Evolutionary conservation across 1,140 invertebrate species (phyloP).

Genomic region (Telenomus remus): DNA sequence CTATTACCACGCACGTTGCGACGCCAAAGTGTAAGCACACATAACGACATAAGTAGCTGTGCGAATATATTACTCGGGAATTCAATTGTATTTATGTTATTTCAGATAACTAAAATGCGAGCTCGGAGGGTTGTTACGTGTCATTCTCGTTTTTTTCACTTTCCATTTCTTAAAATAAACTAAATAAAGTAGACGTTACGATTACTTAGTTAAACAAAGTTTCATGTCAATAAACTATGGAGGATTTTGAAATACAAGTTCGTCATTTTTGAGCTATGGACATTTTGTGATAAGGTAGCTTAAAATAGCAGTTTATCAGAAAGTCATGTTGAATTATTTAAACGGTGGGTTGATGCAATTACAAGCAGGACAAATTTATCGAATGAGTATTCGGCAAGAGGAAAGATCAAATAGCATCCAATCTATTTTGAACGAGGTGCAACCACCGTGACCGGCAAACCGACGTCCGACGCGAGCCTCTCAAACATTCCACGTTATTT

Average conservation of each 20-base stretch:
- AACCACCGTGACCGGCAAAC: constrained; percentile 54
- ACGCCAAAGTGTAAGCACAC: constrained; percentile 25
- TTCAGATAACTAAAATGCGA: constrained; percentile 3
- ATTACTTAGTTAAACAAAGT: too few species aligned
- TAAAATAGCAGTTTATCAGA: too few species aligned
- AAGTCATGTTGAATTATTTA: background rate
- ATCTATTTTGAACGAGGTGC: constrained; percentile 53
- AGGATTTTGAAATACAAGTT: too few species aligned
- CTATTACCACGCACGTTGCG: constrained; percentile 51
- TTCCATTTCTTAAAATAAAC: too few species aligned
- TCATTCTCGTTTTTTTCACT: too few species aligned
- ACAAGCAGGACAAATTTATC: constrained; percentile 40
- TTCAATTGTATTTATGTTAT: constrained; percentile 45
- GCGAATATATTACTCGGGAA: constrained; percentile 34
- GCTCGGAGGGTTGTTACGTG: background rate
- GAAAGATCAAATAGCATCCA: constrained; percentile 43
- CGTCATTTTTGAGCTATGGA: too few species aligned
- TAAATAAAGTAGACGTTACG: too few species aligned
- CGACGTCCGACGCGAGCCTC: constrained; percentile 47
- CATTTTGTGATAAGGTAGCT: too few species aligned
- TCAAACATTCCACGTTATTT: constrained; percentile 70
- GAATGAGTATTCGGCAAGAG: constrained; percentile 46
- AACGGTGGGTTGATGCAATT: constrained; percentile 3
- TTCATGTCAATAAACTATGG: too few species aligned
- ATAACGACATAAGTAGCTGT: constrained; percentile 32